Base-by-base conservation (phyloP, 2,113 vertebrate genomes). In the Pontoporia blainvillei region DNA sequence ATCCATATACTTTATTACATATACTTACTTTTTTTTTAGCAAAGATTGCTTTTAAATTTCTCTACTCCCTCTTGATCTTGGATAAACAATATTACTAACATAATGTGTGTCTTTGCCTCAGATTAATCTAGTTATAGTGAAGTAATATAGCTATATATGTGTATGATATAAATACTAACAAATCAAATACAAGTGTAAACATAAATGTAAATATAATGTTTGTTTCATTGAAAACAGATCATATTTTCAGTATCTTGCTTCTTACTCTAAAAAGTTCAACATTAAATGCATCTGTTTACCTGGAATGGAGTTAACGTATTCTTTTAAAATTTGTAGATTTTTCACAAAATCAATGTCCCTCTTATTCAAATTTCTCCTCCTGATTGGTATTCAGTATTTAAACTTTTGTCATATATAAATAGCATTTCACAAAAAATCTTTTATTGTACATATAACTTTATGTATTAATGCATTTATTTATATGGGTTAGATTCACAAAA, bases 31-130 rank as follows among this genome's bases (percentile, higher is more conserved):
- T 1, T 29, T 88, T 39, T 59, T 41, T 6, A 23, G 20, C 39
- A 67, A 94, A 84, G 17, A 67, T 89, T 18, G 1, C 46, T 87
- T 31, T 57, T 36, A 59, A 27, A 21, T 88, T 41, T 89, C 9
- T 3, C 14, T 29, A 78, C 0, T 83, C 46, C 9, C 34, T 44
- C 25, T 10, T 69, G 1, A 20, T 39, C 1, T 0, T 73, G 15
- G 14, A 4, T 61, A 57, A 34, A 79, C 1, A 46, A 14, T 73
- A 81, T 39, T 85, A 73, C 4, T 27, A 86, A 72, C 29, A 61
- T 83, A 69, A 49, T 49, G 49, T 49, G 49, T 81, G 3, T 59
- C 2, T 59, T 57, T 17, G 49, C 2, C 13, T 71, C 14, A 57
- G 29, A 34, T 67, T 86, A 81, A 21, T n/a, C 20, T 78, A 72